Conservation (phyloP, 2,113 vertebrate genomes). For the Thamnaconus septentrionalis region DNA sequence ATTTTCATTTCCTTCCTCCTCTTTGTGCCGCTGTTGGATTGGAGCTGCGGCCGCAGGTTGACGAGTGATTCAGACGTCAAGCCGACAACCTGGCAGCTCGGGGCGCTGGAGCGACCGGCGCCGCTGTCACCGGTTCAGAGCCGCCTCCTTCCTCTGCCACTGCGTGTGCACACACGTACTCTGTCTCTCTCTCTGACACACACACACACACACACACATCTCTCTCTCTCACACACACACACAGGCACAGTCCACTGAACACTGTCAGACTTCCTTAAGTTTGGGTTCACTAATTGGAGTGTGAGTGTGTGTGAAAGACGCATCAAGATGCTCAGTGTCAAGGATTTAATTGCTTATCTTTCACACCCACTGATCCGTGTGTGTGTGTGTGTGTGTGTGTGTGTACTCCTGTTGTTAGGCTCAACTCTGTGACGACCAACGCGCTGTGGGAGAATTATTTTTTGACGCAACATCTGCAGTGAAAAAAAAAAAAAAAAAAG, state of each 20-base stretch:
- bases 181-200: too few relatives aligned
- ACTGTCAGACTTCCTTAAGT: slow-evolving; percentile 34
- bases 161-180: too few relatives aligned
- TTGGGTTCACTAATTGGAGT: slow-evolving; percentile 46
- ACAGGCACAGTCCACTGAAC: too few relatives aligned
- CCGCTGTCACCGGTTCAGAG: slow-evolving; percentile 45
- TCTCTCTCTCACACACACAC: too few relatives aligned
- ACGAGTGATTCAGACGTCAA: slow-evolving; percentile 66
- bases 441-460: slow-evolving; percentile 31
- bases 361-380: slow-evolving; percentile 34
- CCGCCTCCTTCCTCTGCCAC: too few relatives aligned
- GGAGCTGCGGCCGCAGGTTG: slow-evolving; percentile 35
- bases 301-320: slow-evolving; percentile 56
- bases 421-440: slow-evolving; percentile 32
- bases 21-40: too few relatives aligned
- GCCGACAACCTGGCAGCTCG: slow-evolving; percentile 55
- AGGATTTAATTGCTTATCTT: slow-evolving; percentile 54
- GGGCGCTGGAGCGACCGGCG: slow-evolving; percentile 59
- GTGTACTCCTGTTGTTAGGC: slow-evolving; percentile 19
- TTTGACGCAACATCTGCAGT: slow-evolving; percentile 29
- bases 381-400: slow-evolving; percentile 9
- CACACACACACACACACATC: too few relatives aligned
- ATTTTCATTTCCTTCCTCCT: too few relatives aligned
- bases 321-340: slow-evolving; percentile 50
- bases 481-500: background rate